Evolutionary conservation across 2,113 vertebrate species (phyloP), one percentile per base, ranked within the genome.

Genomic region (Apodemus sylvaticus): DNA sequence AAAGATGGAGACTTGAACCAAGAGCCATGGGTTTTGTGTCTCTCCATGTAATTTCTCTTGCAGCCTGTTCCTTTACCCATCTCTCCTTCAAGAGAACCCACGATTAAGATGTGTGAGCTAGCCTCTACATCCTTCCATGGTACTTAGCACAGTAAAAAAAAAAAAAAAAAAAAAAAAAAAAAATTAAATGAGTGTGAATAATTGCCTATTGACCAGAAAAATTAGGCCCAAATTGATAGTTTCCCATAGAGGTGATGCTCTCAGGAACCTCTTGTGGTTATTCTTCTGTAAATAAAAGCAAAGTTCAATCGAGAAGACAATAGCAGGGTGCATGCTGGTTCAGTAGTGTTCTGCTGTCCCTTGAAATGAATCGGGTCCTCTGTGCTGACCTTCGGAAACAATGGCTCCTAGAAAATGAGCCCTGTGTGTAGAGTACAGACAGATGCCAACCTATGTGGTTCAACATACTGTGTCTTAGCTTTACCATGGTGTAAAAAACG

Each of bases 231-330:
- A 68, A 53, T 62, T 82, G 13, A 42, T 36, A 68, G 48, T n/a
- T 76, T 36, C 58, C 64, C 51, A 83, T 19, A 53, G 34, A 51
- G n/a, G 7, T 36, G 51, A 34, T 77, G 31, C 39, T 42, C 7
- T 76, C 0, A 42, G 39, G n/a, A n/a, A 39, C 11, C 5, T 64
- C 73, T 73, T 48, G 26, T 86, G n/a, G 73, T 26, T 34, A 68
- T 58, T 88, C 45, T 66, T n/a, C 45, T 90, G 48, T 55, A 70
- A 91, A 51, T 68, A 91, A 93, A 93, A 94, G 17, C 60, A 22
- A 94, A 74, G 22, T 55, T 81, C 55, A 90, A 62, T 55, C 88
- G 68, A 7, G 39, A 55, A 91, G 66, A 76, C 36, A 74, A 22
- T 45, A 74, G 22, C 36, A 91, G 31, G 17, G 4, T 24, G 64